A percentile compares a stretch with the other conserved stretches of the same genome.
These are phyloP conservation scores for Oreochromis spilurus DNA, from an alignment of 2,113 vertebrate species.

Conservation along the genomic window DNA sequence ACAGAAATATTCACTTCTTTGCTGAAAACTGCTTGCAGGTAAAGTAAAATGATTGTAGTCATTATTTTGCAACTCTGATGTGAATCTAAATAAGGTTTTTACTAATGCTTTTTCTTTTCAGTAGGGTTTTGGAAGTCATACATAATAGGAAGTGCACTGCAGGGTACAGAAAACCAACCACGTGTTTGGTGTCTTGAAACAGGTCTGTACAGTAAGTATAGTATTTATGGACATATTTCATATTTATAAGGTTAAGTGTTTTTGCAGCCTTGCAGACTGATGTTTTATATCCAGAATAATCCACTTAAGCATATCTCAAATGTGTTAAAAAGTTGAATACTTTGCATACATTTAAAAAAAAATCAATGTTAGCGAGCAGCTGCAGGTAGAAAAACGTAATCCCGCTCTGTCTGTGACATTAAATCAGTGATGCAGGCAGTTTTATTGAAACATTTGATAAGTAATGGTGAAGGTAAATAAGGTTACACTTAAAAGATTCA, in stretches of 20 bases:
- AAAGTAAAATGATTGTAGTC: background rate
- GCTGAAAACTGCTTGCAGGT: background rate
- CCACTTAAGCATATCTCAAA: conserved; percentile 8
- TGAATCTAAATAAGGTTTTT: background rate
- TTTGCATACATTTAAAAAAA: conserved; percentile 32
- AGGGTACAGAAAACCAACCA: background rate
- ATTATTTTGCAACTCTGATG: background rate
- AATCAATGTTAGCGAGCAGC: background rate
- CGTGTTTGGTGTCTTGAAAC: background rate
- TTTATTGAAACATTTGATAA: conserved; percentile 64
- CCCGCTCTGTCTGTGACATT: conserved; percentile 16
- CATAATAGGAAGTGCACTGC: background rate
- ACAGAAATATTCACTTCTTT: background rate
- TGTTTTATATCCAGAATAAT: background rate
- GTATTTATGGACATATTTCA: background rate
- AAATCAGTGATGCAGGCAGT: conserved; percentile 33
- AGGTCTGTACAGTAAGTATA: background rate
- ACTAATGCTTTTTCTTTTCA: background rate
- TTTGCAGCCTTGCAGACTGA: background rate
- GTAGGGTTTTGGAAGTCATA: background rate
- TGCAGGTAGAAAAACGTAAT: conserved; percentile 10
- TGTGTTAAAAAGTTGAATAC: background rate
- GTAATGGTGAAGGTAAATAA: conserved; percentile 60
- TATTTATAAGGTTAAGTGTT: background rate
- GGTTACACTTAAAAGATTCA: conserved; percentile 54